Percentiles rank a stretch among this genome's conserved stretches.
phyloP scores from a whole-genome alignment of 1,140 invertebrate species.

The Drosophila bifasciata region DNA sequence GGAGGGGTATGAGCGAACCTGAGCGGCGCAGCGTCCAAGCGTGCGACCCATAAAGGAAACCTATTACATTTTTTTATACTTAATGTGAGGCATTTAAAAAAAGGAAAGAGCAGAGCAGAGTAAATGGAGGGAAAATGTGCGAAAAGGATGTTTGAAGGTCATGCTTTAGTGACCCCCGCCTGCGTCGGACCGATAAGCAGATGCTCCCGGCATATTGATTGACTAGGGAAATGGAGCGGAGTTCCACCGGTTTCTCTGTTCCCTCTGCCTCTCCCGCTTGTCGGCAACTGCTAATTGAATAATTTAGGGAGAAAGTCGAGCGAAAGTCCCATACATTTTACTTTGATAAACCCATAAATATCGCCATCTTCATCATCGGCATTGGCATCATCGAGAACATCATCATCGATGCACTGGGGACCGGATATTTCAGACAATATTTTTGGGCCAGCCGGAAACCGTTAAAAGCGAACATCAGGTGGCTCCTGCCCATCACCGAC shows the following conservation, averaged over 20 bases:
- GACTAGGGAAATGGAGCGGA: constrained; percentile 31
- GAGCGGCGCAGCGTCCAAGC: constrained; percentile 20
- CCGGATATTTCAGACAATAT: constrained; percentile 39
- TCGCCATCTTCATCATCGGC: constrained; percentile 10
- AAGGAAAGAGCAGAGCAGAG: constrained; percentile 35
- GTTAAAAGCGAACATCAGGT: constrained; percentile 64
- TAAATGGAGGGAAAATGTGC: constrained; percentile 29
- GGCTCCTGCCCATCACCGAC: constrained; percentile 21
- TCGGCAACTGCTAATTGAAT: constrained; percentile 46
- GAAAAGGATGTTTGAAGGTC: constrained; percentile 75
- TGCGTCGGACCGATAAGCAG: constrained; percentile 50
- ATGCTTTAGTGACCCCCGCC: constrained; percentile 41
- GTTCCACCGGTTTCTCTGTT: not conserved
- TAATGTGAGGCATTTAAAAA: constrained; percentile 63
- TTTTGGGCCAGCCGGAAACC: constrained; percentile 46
- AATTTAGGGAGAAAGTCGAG: constrained; percentile 45
- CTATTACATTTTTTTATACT: constrained; percentile 72
- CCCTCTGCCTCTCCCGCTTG: not conserved
- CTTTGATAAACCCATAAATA: constrained; percentile 54
- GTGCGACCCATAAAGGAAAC: constrained; percentile 59
- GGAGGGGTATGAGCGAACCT: constrained; percentile 2
- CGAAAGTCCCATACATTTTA: constrained; percentile 39
- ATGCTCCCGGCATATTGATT: constrained; percentile 45
- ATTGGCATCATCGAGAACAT: constrained; percentile 6
- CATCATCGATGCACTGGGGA: constrained; percentile 45